Conservation (phyloP, 2,888 invertebrate species). For the Microchrysa polita region DNA sequence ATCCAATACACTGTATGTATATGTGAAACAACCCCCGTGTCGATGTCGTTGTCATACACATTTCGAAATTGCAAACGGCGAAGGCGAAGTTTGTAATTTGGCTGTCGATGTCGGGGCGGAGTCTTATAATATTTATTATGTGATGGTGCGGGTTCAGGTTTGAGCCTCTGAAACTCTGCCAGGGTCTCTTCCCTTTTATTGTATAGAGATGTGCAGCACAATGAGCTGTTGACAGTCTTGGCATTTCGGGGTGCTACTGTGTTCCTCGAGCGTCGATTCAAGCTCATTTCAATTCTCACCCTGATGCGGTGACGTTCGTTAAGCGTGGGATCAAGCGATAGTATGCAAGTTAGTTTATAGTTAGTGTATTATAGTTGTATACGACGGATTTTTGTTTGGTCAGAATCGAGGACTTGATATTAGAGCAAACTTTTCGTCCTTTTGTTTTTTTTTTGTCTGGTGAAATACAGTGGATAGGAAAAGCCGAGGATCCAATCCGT, state of each 20-base stretch:
- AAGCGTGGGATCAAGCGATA: constrained; percentile 36
- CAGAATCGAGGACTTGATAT: not conserved
- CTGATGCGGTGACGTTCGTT: constrained; percentile 47
- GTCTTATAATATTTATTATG: constrained; percentile 20
- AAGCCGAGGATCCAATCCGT: not conserved
- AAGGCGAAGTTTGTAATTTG: constrained; percentile 30
- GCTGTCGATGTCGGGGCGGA: constrained; percentile 40
- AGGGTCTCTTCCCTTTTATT: constrained; percentile 37
- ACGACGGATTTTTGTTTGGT: not conserved
- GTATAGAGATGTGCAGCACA: no score
- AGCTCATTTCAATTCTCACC: constrained; percentile 47
- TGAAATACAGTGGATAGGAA: constrained; percentile 6
- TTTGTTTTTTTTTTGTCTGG: not conserved
- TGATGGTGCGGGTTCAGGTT: constrained; percentile 7
- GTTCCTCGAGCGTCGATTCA: constrained; percentile 12
- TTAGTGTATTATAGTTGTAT: constrained; percentile 5
- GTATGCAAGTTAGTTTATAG: constrained; percentile 27
- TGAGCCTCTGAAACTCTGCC: not conserved
- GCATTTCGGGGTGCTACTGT: constrained; percentile 43
- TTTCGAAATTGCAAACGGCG: constrained; percentile 4
- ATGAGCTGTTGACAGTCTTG: constrained; percentile 31
- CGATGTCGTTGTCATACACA: constrained; percentile 21
- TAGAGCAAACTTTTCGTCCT: not conserved
- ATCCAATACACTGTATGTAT: no score
- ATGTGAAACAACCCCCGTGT: not conserved